Conservation (phyloP, 2,888 invertebrate species). For the Caenorhabditis sinica region DNA sequence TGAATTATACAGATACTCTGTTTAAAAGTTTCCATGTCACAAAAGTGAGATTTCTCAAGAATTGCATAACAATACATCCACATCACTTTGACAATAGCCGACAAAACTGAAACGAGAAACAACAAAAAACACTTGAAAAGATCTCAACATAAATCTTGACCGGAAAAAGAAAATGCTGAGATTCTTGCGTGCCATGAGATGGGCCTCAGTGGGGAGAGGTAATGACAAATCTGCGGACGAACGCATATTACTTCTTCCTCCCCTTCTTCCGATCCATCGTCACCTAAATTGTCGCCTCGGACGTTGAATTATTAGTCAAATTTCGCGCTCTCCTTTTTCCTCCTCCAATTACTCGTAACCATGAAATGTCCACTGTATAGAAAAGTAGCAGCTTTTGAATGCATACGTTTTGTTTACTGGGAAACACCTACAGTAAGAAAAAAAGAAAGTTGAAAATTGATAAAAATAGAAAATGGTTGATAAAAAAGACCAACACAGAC, state of each 20-base stretch:
- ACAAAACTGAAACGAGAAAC: background rate
- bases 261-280: conserved; percentile 40
- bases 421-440: background rate
- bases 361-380: conserved; percentile 29
- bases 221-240: conserved; percentile 57
- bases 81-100: background rate
- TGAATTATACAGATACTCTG: too few relatives aligned
- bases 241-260: conserved; percentile 58
- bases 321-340: conserved; percentile 31
- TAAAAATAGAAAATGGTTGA: conserved; percentile 27
- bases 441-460: conserved; percentile 7
- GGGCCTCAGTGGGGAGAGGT: conserved; percentile 21
- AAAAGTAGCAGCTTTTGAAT: conserved; percentile 32
- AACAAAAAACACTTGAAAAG: background rate
- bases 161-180: conserved; percentile 9
- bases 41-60: background rate
- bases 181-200: conserved; percentile 49
- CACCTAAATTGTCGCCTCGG: conserved; percentile 61
- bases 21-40: too few relatives aligned
- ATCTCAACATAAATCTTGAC: conserved; percentile 1
- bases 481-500: background rate
- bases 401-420: background rate
- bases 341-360: conserved; percentile 59
- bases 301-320: conserved; percentile 62
- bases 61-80: background rate